Base-by-base conservation (phyloP, 2,113 vertebrate genomes). In the Macquaria australasica region DNA sequence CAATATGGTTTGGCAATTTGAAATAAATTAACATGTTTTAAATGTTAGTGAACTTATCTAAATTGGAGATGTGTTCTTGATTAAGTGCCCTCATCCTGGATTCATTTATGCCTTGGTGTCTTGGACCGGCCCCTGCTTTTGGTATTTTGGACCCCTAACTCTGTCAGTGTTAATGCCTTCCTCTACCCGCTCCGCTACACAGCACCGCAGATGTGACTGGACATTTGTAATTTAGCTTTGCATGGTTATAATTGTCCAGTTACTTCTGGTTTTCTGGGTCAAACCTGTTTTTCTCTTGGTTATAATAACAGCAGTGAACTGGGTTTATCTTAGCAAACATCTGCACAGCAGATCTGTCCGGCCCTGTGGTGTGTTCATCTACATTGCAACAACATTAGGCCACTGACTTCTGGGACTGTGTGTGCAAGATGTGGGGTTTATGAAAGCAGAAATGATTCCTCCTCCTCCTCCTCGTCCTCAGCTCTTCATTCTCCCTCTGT, bases 361-460 rank as follows among this genome's bases (percentile, higher is more conserved):
- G 48, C 73, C 16, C 73, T 16, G 68, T 71, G 64, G 10, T 78
- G 53, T 5, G 20, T 79, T 74, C 72, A 34, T 73, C 84, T 81
- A 77, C 59, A 84, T 71, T 70, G 77, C 78, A 58, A 34, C 56
- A 81, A 60, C 69, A 71, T 83, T 39, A 73, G 56, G 15, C 21
- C 70, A 1, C 62, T 58, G 84, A 87, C 74, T 73, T 83, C 77
- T 78, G 84, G 85, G 76, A 84, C 73, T 58, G 51, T 73, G 68
- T 87, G 88, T 83, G 66, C 31, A 69, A 77, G 81, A 89, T 73
- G 79, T 87, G 82, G 80, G 31, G 87, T 83, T 92, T 88, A 93
- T 82, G 56, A 92, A 91, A 93, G 88, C 89, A 90, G 91, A 89
- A 90, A 68, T 69, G 37, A 92, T 89, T 85, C 8, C 34, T 34